Percentiles rank a stretch among this genome's conserved stretches.
These are phyloP conservation scores for Cephus pygmeus DNA, from an alignment of 2,888 invertebrate genomes.

Conservation along the genomic window DNA sequence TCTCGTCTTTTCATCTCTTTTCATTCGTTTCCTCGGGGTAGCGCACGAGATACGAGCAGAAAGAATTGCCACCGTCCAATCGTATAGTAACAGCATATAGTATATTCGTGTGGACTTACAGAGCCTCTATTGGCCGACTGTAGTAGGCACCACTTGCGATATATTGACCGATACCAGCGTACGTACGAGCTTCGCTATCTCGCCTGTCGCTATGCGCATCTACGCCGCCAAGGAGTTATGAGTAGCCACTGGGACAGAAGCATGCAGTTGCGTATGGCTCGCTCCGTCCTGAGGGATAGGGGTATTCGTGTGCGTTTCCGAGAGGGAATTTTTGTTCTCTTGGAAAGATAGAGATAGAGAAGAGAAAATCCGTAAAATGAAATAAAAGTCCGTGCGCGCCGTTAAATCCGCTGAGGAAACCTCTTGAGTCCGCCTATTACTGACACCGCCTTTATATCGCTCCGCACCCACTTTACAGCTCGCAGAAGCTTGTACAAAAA, in stretches of 20 bases:
- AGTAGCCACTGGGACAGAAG: background rate
- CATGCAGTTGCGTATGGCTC: background rate
- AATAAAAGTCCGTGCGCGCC: constrained; percentile 31
- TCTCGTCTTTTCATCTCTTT: background rate
- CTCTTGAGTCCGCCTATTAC: background rate
- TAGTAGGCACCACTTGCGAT: background rate
- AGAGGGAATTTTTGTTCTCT: background rate
- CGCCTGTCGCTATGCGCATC: background rate
- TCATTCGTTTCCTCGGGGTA: background rate
- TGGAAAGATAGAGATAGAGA: background rate
- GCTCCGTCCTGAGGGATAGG: background rate
- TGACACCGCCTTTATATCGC: background rate
- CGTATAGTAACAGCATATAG: background rate
- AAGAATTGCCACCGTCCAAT: background rate
- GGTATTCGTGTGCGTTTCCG: background rate
- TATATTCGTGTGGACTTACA: background rate
- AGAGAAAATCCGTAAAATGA: constrained; percentile 25
- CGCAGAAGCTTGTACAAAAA: background rate
- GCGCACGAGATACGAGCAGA: background rate
- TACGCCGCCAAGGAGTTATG: background rate
- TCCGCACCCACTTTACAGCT: background rate
- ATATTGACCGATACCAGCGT: background rate
- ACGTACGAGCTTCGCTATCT: background rate
- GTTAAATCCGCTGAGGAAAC: constrained; percentile 15
- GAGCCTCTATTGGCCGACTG: background rate